phyloP scores from a whole-genome alignment of 2,113 vertebrate genomes.

The Illadopsis cleaveri region DNA sequence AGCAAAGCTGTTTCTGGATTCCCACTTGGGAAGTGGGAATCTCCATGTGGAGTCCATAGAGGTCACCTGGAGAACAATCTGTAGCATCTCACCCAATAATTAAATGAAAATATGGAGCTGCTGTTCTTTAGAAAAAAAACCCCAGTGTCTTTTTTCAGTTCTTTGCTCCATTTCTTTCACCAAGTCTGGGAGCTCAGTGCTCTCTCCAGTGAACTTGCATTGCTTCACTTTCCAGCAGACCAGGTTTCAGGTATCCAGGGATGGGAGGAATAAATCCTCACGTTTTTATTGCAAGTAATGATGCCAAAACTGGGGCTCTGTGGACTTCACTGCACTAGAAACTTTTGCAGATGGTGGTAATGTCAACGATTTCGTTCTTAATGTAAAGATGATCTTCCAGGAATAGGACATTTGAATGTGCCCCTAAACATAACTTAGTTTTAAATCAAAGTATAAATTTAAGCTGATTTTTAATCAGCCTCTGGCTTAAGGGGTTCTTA shows the following conservation, averaged over 20 bases:
- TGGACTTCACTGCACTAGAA: not conserved
- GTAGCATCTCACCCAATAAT: not conserved
- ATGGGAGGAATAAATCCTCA: not conserved
- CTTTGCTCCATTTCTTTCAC: not conserved
- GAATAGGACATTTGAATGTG: not conserved
- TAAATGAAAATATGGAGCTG: not conserved
- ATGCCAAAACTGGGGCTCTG: not conserved
- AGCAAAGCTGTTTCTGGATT: not conserved
- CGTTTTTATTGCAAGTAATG: not conserved
- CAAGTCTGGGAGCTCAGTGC: not conserved
- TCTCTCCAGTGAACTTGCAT: not conserved
- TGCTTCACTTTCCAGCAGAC: not conserved
- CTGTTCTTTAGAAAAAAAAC: not conserved
- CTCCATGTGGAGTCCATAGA: accelerated
- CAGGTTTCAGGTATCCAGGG: not conserved
- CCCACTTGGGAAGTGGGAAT: not conserved
- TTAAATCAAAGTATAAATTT: not conserved
- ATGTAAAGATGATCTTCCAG: not conserved
- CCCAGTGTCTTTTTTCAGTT: not conserved
- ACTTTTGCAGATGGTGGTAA: not conserved
- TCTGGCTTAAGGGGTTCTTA: accelerated
- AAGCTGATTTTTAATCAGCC: not conserved
- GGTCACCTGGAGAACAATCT: not conserved
- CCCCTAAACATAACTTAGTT: not conserved
- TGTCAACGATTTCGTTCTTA: not conserved